Evolutionary conservation across 2,888 invertebrate genomes (phyloP).

Genomic region (Drosophila tanythrix): DNA sequence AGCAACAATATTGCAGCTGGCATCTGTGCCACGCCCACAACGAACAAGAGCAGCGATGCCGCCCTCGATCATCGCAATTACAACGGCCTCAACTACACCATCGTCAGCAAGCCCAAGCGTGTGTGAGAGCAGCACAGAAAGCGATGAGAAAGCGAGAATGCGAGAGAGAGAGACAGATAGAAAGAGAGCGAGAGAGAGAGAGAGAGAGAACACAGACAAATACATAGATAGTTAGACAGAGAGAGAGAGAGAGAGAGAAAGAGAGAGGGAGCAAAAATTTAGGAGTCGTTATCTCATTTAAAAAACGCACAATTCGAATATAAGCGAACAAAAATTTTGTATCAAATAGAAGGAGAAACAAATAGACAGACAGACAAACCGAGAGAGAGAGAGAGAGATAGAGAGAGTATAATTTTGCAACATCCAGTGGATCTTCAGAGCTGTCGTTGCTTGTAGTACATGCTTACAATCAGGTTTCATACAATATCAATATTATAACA

Average conservation of each 20-base stretch:
- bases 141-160: slow-evolving; percentile 82
- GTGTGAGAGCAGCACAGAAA: slow-evolving; percentile 87
- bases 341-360: background rate
- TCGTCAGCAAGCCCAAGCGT: slow-evolving; percentile 93
- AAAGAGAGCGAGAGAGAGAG: slow-evolving; percentile 7
- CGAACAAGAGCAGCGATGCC: slow-evolving; percentile 68
- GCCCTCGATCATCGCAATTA: slow-evolving; percentile 89
- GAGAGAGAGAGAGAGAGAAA: slow-evolving; percentile 27
- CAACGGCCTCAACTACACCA: slow-evolving; percentile 92
- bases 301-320: slow-evolving; percentile 39
- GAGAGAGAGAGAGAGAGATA: background rate
- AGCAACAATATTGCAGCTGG: slow-evolving; percentile 11
- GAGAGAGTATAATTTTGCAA: background rate
- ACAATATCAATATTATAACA: background rate
- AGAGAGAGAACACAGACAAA: slow-evolving; percentile 55
- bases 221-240: slow-evolving; percentile 38
- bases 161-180: slow-evolving; percentile 33
- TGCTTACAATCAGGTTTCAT: slow-evolving; percentile 4
- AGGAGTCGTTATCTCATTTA: slow-evolving; percentile 21
- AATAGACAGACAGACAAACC: background rate
- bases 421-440: slow-evolving; percentile 31
- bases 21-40: slow-evolving; percentile 36
- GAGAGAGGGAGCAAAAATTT: slow-evolving; percentile 25
- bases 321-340: slow-evolving; percentile 32
- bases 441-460: slow-evolving; percentile 22